Base-by-base conservation (phyloP, 2,888 invertebrate species). In the Lasioglossum malachurum region DNA sequence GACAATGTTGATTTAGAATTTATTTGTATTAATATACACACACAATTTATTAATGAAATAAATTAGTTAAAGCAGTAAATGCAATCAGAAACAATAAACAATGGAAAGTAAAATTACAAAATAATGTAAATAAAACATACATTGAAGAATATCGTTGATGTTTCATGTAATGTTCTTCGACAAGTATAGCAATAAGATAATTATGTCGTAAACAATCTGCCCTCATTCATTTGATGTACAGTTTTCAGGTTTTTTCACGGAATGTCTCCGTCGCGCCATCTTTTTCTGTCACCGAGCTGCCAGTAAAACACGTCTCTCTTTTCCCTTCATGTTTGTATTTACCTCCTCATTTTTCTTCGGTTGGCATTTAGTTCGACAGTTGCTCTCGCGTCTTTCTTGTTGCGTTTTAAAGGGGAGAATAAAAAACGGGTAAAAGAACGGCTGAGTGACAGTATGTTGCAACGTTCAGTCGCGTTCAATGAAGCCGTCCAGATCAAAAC, bases 321-420 rank as follows among this genome's bases (percentile, higher is more conserved):
- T 35, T 23, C 19, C 3, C 23, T 38, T 38, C 38, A 23, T 38
- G 67, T 69, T 69, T 35, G 19, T 38, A 69, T 69, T 38, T 35
- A 69, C 38, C 67, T 69, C 23, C 35, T 38, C 67, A 69, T 69
- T 69, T 23, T 23, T 69, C 67, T 69, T 23, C 38, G 35, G 67
- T 19, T 38, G 67, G 23, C 67, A 69, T 69, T 69, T 23, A 10
- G 35, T 38, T 38, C 38, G 35, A 35, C 67, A 38, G 67, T 69
- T 69, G 38, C 38, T 8, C 19, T 69, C 38, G 38, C 23, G 1
- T 69, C 4, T 23, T 38, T 69, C 35, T 23, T 69, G 67, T 23
- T 38, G 67, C 67, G 67, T 69, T 38, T 69, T 35, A 69, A 35
- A 8, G 23, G 67, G 35, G 7, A 23, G 67, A 23, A 69, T 35